These are phyloP conservation scores for Sebastes alutus DNA, from an alignment of 2,797 vertebrate genomes.

Conservation along the genomic window DNA sequence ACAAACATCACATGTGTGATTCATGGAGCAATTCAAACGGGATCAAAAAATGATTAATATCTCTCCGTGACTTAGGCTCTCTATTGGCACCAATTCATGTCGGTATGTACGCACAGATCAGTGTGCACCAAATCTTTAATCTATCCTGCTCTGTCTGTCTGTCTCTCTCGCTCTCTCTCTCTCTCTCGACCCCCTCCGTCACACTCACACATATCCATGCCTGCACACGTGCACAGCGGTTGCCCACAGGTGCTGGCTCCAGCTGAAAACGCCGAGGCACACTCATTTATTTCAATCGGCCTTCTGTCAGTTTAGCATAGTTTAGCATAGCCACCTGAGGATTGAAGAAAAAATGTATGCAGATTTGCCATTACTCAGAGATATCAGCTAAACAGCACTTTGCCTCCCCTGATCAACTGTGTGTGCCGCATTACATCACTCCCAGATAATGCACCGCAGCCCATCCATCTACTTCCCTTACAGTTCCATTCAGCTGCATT, in stretches of 20 bases:
- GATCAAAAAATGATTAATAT: too few species aligned
- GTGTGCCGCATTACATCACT: slow-evolving; percentile 45
- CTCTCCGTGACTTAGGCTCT: too few species aligned
- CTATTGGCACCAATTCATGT: background rate
- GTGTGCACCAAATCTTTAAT: background rate
- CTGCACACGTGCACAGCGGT: background rate
- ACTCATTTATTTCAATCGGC: slow-evolving; percentile 69
- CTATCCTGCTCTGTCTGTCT: background rate
- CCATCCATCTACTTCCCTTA: slow-evolving; percentile 39
- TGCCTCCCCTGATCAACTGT: slow-evolving; percentile 31
- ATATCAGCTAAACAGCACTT: slow-evolving; percentile 45
- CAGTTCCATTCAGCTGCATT: slow-evolving; percentile 13
- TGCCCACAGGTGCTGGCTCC: slow-evolving; percentile 43
- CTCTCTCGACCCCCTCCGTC: too few species aligned
- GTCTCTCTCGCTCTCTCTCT: too few species aligned
- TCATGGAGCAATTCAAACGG: too few species aligned
- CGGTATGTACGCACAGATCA: background rate
- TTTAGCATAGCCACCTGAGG: slow-evolving; percentile 64
- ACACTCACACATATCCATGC: background rate
- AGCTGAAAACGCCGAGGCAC: slow-evolving; percentile 39
- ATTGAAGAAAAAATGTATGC: slow-evolving; percentile 40
- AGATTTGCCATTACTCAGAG: slow-evolving; percentile 44
- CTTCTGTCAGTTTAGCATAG: slow-evolving; percentile 67
- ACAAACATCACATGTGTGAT: too few species aligned
- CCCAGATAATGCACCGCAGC: slow-evolving; percentile 26